Conservation (phyloP, 2,113 vertebrate genomes). For the Limanda limanda region DNA sequence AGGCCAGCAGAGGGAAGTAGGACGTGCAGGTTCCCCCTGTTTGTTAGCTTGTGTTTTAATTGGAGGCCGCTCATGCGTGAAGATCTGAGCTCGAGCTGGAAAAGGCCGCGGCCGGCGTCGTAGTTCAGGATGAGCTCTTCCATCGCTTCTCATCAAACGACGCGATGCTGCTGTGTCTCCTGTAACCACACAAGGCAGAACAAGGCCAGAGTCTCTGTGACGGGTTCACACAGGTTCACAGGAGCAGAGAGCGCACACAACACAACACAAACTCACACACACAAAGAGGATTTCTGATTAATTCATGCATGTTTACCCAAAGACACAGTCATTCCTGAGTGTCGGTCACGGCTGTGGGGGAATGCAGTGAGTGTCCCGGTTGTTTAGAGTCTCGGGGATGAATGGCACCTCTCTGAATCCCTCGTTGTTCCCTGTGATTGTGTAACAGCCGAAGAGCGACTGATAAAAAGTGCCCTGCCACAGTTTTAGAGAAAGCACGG, state of each 20-base stretch:
- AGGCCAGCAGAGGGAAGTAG: constrained; percentile 14
- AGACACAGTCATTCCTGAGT: constrained; percentile 5
- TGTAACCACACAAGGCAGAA: too few relatives aligned
- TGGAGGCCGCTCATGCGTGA: constrained; percentile 58
- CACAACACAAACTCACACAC: not conserved
- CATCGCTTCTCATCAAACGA: too few relatives aligned
- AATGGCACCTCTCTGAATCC: constrained; percentile 34
- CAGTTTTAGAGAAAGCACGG: constrained; percentile 35
- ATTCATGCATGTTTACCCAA: constrained; percentile 22
- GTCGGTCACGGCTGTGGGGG: not conserved
- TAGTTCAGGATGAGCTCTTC: too few relatives aligned
- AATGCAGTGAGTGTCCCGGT: constrained; percentile 49
- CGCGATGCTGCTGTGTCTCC: too few relatives aligned
- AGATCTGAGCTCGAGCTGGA: constrained; percentile 12
- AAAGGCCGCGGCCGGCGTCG: not conserved
- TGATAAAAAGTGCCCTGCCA: constrained; percentile 34
- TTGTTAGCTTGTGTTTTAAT: constrained; percentile 60
- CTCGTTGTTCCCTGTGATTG: constrained; percentile 33
- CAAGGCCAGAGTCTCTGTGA: too few relatives aligned
- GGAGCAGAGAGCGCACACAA: not conserved
- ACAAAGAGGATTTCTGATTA: constrained; percentile 16
- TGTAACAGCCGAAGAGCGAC: constrained; percentile 39
- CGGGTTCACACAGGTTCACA: not conserved
- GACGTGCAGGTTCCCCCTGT: constrained; percentile 28
- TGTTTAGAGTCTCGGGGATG: constrained; percentile 40